Base-by-base conservation (phyloP, 2,797 vertebrate genomes). In the Pipistrellus nathusii region DNA sequence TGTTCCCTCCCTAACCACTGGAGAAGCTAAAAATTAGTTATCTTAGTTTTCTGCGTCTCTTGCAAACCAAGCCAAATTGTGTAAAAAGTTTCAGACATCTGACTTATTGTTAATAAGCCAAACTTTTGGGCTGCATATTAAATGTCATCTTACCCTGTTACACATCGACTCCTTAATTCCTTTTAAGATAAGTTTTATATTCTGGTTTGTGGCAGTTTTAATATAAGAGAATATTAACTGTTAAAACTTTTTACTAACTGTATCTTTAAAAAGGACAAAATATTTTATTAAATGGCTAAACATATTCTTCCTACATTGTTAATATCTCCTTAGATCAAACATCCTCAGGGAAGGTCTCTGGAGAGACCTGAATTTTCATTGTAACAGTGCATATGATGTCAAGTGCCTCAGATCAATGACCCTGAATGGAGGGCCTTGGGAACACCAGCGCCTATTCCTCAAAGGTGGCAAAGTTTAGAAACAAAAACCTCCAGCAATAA, bases 141-240 rank as follows among this genome's bases (percentile, higher is more conserved):
- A 94, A 69, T 68, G 44, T 76, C 51, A 73, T 51, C 59, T 91
- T 75, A 51, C 62, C 30, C 6, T 91, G 53, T 77, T 66, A 12
- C 27, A 87, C 59, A 78, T 71, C 9, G 35, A 71, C 21, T 93
- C 73, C 48, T 94, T 84, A 89, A 83, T 93, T 94, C 48, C 73
- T 27, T 87, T 86, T 93, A 94, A 93, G 44, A 92, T 72, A 86
- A 94, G 57, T 55, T 51, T 93, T 92, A 71, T 77, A 80, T 35
- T 85, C 30, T 91, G 51, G 8, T 88, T 91, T 93, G 48, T 55
- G 30, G 44, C 73, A 78, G 21, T 87, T 69, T 90, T 95, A 93
- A 81, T 84, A 95, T 92, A 83, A 93, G 18, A 85, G 46, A 20
- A 91, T 92, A 89, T 81, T 95, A 96, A 91, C 91, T 93, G 62